Evolutionary conservation across 1,140 invertebrate genomes (phyloP), one percentile per base, ranked within the genome.

Genomic region (Hirudo medicinalis): DNA sequence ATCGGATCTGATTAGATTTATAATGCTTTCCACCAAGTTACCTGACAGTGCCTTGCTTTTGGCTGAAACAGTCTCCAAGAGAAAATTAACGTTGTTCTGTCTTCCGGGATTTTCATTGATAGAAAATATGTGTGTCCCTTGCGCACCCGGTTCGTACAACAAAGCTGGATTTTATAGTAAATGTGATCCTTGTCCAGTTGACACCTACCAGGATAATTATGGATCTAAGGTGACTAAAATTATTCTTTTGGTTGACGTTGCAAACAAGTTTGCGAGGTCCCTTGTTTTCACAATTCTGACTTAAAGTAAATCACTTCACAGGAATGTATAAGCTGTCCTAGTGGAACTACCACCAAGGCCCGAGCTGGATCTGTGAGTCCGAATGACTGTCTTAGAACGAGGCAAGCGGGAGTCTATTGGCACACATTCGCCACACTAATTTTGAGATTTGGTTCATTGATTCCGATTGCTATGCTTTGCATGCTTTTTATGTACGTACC

Each of bases 241-340:
- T 22, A 57, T n/a, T n/a, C 2, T 57, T 9, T 57, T 57, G 54
- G 54, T n/a, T 57, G 25, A 2, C 2, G 2, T n/a, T 57, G 25
- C 25, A n/a, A n/a, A 5, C 20, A 49, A 15, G 13, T 13, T 49
- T 11, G 11, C 15, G 43, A 15, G 9, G 15, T 49, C 43, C 11
- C 0, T 49, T 13, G 13, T 11, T 17, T 17, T 49, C 43, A 49
- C 1, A 63, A 63, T 25, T 11, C 11, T 63, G 22, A 32, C 57
- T 6, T n/a, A 15, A 8, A n/a, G 1, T 63, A 19, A 15, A 25
- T 22, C 2, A 15, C 43, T 49, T 63, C 57, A 63, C 22, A 63
- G 57, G 57, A 63, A 32, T 63, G 57, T 11, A 11, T 63, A 32
- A 63, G 29, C 22, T 63, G 57, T n/a, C 57, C 57, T 25, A n/a